Percentiles rank a stretch among this genome's conserved stretches.
phyloP scores from a whole-genome alignment of 2,797 vertebrate species.

The Spheniscus humboldti region DNA sequence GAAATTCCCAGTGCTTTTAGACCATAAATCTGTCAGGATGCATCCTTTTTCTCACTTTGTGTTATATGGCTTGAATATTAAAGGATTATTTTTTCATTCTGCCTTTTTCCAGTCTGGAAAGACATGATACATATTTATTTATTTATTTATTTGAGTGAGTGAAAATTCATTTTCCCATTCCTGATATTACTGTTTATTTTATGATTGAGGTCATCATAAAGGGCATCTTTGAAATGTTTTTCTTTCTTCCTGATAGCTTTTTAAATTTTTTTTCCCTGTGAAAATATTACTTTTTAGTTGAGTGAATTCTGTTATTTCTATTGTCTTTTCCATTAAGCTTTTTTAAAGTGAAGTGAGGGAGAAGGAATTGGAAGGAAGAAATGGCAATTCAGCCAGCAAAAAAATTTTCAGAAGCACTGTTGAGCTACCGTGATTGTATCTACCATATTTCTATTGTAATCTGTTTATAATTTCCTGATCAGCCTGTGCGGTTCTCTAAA shows the following conservation, averaged over 20 bases:
- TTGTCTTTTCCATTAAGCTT: background rate
- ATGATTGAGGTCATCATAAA: background rate
- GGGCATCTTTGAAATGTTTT: background rate
- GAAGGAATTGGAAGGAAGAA: background rate
- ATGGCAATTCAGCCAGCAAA: background rate
- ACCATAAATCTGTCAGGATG: slow-evolving; percentile 8
- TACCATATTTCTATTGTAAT: background rate
- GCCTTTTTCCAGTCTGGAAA: background rate
- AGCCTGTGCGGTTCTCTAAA: background rate
- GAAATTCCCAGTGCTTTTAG: slow-evolving; percentile 19
- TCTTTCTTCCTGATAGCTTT: background rate
- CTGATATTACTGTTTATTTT: background rate
- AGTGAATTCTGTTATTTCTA: background rate
- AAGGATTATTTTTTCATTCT: background rate
- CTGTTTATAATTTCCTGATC: background rate
- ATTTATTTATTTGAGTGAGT: background rate
- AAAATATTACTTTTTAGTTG: background rate
- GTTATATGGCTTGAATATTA: background rate
- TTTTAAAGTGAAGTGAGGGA: background rate
- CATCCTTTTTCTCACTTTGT: background rate
- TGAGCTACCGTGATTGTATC: background rate
- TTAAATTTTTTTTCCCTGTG: background rate
- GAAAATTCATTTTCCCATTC: background rate
- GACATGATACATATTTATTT: background rate
- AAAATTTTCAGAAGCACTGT: background rate